Percentiles rank a stretch among this genome's conserved stretches.
These are phyloP conservation scores for Halesus radiatus DNA, from an alignment of 1,140 invertebrate species.

Conservation along the genomic window DNA sequence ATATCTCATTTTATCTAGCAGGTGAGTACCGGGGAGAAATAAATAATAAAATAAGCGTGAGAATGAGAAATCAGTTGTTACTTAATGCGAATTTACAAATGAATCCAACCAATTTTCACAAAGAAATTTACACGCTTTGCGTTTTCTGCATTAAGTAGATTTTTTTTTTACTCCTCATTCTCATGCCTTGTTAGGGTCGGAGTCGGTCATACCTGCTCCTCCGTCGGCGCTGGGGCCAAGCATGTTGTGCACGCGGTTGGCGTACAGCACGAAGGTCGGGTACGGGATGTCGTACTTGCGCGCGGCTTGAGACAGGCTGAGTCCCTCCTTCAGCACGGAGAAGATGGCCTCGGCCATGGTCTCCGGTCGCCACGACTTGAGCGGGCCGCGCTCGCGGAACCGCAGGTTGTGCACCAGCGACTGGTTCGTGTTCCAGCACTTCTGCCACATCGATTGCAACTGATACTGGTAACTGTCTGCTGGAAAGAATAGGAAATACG, in stretches of 20 bases:
- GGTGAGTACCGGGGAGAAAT: no score
- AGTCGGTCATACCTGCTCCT: constrained; percentile 77
- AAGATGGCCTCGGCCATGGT: constrained; percentile 95
- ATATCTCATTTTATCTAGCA: no score
- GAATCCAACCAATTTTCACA: no score
- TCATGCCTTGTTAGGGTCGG: no score
- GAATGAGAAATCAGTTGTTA: no score
- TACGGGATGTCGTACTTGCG: constrained; percentile 95
- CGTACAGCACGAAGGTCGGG: constrained; percentile 94
- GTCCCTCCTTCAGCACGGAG: constrained; percentile 90
- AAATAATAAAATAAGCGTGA: no score
- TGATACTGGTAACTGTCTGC: constrained; percentile 95
- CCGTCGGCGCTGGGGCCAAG: constrained; percentile 90
- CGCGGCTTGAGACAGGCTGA: constrained; percentile 89
- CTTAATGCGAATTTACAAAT: no score
- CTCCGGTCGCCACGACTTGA: constrained; percentile 93
- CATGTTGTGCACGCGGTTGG: constrained; percentile 94
- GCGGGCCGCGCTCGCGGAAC: constrained; percentile 90
- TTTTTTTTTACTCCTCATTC: no score
- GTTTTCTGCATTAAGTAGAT: no score
- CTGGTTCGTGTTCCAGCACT: constrained; percentile 93
- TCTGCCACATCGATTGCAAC: constrained; percentile 94
- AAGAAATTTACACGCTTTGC: no score
- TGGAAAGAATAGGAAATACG: constrained; percentile 50
- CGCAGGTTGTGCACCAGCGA: constrained; percentile 88